These are phyloP conservation scores for Drosophila villosipedis DNA, from an alignment of 2,888 invertebrate species.

Conservation along the genomic window DNA sequence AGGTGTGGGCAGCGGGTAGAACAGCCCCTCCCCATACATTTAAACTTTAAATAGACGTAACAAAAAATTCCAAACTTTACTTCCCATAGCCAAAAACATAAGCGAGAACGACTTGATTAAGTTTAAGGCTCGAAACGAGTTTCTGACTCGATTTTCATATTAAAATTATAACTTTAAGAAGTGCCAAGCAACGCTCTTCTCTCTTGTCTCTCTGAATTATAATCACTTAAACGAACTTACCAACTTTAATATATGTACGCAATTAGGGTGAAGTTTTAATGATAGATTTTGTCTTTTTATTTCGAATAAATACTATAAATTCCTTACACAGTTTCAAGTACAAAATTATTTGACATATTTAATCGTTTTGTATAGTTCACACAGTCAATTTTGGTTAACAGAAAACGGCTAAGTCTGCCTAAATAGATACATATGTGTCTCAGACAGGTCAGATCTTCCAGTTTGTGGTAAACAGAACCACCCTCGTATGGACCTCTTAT, in stretches of 20 bases:
- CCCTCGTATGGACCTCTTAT: slow-evolving; percentile 51
- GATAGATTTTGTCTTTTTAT: neutral
- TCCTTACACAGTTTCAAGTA: neutral
- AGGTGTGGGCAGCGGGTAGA: neutral
- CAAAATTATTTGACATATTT: neutral
- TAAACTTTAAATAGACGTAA: neutral
- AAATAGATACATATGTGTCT: neutral
- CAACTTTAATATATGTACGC: neutral
- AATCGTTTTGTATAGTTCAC: neutral
- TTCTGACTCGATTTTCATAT: neutral
- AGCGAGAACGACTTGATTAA: neutral
- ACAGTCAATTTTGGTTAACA: neutral
- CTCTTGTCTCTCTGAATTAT: neutral
- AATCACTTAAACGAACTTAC: neutral
- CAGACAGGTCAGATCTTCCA: neutral
- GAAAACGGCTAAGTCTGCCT: neutral
- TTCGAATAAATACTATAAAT: neutral
- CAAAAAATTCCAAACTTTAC: neutral
- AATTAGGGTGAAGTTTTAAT: neutral
- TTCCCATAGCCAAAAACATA: neutral
- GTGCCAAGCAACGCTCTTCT: neutral
- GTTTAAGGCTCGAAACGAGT: neutral
- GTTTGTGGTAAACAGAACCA: slow-evolving; percentile 1
- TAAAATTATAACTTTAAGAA: neutral
- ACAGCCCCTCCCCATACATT: neutral